Evolutionary conservation across 2,113 vertebrate species (phyloP).

Genomic region (Phaethornis superciliosus): DNA sequence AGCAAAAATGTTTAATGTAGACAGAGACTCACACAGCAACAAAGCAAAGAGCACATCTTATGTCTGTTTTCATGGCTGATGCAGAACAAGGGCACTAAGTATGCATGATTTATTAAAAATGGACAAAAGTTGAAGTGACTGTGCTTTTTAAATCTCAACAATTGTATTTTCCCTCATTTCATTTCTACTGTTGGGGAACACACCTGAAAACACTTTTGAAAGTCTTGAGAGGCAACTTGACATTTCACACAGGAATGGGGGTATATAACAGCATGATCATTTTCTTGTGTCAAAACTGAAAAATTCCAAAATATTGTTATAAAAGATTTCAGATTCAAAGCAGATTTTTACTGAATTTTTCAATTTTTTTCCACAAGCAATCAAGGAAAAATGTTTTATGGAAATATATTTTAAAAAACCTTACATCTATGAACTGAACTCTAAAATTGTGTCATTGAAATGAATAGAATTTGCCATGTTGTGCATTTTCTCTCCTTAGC

Average conservation of each 20-base stretch:
- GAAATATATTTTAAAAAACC: not conserved
- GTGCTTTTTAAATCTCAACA: not conserved
- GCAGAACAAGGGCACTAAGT: not conserved
- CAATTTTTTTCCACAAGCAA: not conserved
- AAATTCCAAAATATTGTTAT: not conserved
- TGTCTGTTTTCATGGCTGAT: not conserved
- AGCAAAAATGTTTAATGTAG: conserved; percentile 48
- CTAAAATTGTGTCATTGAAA: not conserved
- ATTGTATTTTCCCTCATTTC: not conserved
- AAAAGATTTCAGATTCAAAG: not conserved
- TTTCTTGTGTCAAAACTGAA: not conserved
- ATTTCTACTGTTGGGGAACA: not conserved
- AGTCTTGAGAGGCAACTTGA: not conserved
- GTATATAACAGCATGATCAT: not conserved
- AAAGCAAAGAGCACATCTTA: not conserved
- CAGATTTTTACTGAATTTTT: not conserved
- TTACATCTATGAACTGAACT: not conserved
- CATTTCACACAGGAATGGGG: not conserved
- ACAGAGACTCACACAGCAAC: not conserved
- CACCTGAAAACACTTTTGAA: not conserved
- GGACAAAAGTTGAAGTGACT: not conserved
- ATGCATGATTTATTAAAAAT: not conserved
- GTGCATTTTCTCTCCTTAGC: not conserved
- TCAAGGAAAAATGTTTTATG: not conserved
- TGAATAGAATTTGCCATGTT: not conserved